phyloP scores from a whole-genome alignment of 2,113 vertebrate species.

The Boulengerochromis microlepis region DNA sequence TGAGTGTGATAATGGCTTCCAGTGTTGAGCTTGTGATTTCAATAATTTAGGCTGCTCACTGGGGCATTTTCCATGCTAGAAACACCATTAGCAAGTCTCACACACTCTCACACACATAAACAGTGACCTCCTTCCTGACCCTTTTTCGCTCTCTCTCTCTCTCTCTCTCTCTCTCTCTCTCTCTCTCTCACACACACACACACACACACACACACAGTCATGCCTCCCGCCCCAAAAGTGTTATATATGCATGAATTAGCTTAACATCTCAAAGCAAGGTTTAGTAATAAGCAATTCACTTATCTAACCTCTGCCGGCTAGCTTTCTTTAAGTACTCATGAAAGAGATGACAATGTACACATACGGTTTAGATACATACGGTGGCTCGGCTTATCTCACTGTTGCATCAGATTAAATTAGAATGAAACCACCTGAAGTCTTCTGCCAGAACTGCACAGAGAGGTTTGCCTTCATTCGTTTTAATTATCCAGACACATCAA shows the following conservation, averaged over 20 bases:
- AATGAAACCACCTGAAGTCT: neutral
- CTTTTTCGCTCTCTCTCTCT: neutral
- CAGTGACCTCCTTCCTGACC: conserved; percentile 50
- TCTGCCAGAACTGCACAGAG: neutral
- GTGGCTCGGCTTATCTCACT: neutral
- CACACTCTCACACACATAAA: conserved; percentile 50
- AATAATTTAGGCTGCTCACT: conserved; percentile 81
- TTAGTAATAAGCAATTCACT: conserved; percentile 44
- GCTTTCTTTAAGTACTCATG: neutral
- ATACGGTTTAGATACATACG: neutral
- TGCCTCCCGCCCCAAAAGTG: conserved; percentile 13
- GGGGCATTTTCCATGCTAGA: conserved; percentile 76
- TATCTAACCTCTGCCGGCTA: conserved; percentile 39
- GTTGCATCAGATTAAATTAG: neutral
- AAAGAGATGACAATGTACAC: neutral
- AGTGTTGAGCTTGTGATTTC: conserved; percentile 75
- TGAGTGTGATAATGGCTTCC: conserved; percentile 82
- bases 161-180: neutral
- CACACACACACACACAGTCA: neutral
- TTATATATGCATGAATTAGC: conserved; percentile 59
- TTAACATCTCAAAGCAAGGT: conserved; percentile 27
- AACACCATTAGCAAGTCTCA: conserved; percentile 75
- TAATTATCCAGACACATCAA: neutral
- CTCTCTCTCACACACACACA: neutral
- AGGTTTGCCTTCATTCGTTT: neutral